These are phyloP conservation scores for Dryocosmus kuriphilus DNA, from an alignment of 2,888 invertebrate species.

Conservation along the genomic window DNA sequence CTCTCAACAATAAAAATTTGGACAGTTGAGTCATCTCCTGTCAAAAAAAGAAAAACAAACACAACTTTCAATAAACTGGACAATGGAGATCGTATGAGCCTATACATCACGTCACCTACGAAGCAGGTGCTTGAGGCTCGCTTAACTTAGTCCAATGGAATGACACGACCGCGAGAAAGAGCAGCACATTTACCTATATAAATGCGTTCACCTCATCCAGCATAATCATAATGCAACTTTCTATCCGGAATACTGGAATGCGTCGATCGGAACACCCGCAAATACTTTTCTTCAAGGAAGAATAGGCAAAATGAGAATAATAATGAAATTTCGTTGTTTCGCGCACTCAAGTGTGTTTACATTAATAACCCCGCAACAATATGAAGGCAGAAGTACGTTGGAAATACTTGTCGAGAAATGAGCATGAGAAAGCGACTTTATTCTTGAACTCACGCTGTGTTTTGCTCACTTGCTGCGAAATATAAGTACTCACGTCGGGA, in stretches of 20 bases:
- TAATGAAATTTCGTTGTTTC: not conserved
- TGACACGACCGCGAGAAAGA: constrained; percentile 27
- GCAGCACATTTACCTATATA: constrained; percentile 61
- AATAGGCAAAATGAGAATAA: constrained; percentile 6
- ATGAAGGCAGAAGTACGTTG: not conserved
- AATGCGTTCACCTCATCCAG: constrained; percentile 65
- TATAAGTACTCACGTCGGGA: constrained; percentile 7
- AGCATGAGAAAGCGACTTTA: not conserved
- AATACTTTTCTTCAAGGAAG: constrained; percentile 6
- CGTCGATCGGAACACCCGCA: not conserved
- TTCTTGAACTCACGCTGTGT: not conserved
- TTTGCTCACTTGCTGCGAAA: constrained; percentile 17
- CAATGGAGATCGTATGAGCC: not conserved
- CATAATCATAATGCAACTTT: constrained; percentile 64
- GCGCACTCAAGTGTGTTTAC: not conserved
- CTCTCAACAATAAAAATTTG: not conserved
- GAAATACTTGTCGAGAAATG: not conserved
- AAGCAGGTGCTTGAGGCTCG: constrained; percentile 21
- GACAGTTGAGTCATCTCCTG: not conserved
- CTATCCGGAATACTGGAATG: constrained; percentile 56
- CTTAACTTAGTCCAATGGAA: not conserved
- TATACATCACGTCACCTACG: not conserved
- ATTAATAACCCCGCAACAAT: not conserved
- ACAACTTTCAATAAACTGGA: not conserved
- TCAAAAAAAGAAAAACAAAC: not conserved